These are phyloP conservation scores for Hesperia comma DNA, from an alignment of 2,888 invertebrate species.

Conservation along the genomic window DNA sequence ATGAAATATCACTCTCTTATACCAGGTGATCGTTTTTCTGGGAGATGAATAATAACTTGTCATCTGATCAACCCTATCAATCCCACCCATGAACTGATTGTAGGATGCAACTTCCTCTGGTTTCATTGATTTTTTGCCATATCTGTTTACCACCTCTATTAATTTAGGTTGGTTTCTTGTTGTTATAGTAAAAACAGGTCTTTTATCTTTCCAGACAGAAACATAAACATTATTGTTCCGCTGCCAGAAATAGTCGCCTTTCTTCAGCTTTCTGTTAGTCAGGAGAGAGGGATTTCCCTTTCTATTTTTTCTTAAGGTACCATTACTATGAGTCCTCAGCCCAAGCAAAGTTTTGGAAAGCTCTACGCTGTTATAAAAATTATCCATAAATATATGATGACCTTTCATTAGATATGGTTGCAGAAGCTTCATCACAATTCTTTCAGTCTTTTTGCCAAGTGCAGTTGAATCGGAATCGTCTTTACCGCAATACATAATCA, in stretches of 20 bases:
- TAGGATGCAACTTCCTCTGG: constrained; percentile 16
- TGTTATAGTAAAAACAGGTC: constrained; percentile 40
- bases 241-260: constrained; percentile 41
- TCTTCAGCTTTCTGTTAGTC: constrained; percentile 40
- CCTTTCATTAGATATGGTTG: constrained; percentile 35
- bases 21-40: constrained; percentile 33
- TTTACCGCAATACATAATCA: constrained; percentile 40
- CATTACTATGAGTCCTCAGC: constrained; percentile 36
- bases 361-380: constrained; percentile 35
- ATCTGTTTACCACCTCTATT: constrained; percentile 34
- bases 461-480: background rate
- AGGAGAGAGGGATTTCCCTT: constrained; percentile 39
- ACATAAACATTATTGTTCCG: constrained; percentile 43
- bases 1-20: constrained; percentile 36
- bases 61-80: constrained; percentile 35
- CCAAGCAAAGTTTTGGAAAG: constrained; percentile 37
- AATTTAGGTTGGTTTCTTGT: constrained; percentile 39
- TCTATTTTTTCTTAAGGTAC: constrained; percentile 39
- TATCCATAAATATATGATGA: constrained; percentile 40
- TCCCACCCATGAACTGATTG: constrained; percentile 23
- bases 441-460: constrained; percentile 30
- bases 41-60: constrained; percentile 34
- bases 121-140: constrained; percentile 6
- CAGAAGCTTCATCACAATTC: constrained; percentile 31
- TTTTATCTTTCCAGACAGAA: constrained; percentile 41